phyloP scores from a whole-genome alignment of 2,888 invertebrate genomes.

The Drosophila mimica region DNA sequence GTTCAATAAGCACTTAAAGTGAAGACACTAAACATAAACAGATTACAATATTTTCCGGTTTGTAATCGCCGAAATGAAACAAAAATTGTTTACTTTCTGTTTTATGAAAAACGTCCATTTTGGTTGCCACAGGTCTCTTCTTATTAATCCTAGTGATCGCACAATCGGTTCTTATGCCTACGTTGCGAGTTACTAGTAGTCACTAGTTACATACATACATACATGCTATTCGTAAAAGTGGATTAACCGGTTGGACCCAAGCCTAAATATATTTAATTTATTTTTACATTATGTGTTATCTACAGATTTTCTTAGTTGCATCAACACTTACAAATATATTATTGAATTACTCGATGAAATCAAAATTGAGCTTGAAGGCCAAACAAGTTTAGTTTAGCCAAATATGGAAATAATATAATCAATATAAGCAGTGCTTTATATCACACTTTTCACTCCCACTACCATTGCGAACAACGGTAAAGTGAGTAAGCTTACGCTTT shows the following conservation, averaged over 20 bases:
- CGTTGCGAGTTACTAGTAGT: not conserved
- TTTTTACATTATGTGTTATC: constrained; percentile 44
- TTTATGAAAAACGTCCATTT: not conserved
- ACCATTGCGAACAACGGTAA: constrained; percentile 55
- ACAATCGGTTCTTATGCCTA: not conserved
- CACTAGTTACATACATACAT: not conserved
- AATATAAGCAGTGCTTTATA: constrained; percentile 20
- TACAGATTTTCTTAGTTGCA: constrained; percentile 11
- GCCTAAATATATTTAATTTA: constrained; percentile 4
- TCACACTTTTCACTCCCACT: constrained; percentile 20
- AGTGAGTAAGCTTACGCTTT: constrained; percentile 61
- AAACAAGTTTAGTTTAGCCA: constrained; percentile 14
- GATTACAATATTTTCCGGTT: not conserved
- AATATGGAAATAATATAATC: constrained; percentile 29
- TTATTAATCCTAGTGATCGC: not conserved
- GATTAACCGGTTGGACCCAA: constrained; percentile 44
- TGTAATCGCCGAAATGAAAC: not conserved
- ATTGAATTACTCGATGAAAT: not conserved
- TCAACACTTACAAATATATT: not conserved
- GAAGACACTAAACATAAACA: not conserved
- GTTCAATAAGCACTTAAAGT: not conserved
- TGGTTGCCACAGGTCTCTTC: not conserved
- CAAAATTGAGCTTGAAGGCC: constrained; percentile 13
- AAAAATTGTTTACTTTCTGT: not conserved
- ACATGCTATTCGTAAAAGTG: constrained; percentile 22